These are phyloP conservation scores for Ariopsis seemanni DNA, from an alignment of 2,113 vertebrate species.

Conservation along the genomic window DNA sequence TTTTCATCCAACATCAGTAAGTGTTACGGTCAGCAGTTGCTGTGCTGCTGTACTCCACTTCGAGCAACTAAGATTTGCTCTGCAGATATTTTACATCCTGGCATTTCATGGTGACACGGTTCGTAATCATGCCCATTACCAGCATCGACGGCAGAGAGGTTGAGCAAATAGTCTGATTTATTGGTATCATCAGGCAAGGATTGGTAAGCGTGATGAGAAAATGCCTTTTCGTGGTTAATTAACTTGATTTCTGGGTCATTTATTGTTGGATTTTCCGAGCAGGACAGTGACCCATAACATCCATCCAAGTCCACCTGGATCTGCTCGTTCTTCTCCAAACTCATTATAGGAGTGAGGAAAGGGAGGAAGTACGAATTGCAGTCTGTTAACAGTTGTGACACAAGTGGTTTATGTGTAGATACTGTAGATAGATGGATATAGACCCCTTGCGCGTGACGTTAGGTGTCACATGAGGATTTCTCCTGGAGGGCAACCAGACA, in stretches of 20 bases:
- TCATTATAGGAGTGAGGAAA: not conserved
- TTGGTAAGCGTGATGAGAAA: not conserved
- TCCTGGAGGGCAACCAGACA: no score
- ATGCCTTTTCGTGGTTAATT: not conserved
- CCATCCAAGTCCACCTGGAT: not conserved
- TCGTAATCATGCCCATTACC: not conserved
- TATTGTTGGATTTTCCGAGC: not conserved
- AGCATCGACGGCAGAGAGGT: not conserved
- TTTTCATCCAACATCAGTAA: not conserved
- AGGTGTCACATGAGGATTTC: no score
- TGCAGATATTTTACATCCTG: not conserved
- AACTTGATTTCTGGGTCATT: not conserved
- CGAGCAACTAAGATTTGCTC: not conserved
- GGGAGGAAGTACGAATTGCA: not conserved
- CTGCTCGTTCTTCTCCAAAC: not conserved
- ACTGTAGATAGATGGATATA: no score
- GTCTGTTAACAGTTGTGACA: not conserved
- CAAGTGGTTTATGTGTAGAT: no score
- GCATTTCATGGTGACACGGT: not conserved
- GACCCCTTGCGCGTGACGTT: no score
- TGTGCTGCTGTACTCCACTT: not conserved
- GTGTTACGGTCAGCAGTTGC: not conserved
- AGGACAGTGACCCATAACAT: not conserved
- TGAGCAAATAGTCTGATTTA: not conserved
- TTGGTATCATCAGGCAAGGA: not conserved